phyloP scores from a whole-genome alignment of 1,140 invertebrate genomes.

The Anastrepha obliqua region DNA sequence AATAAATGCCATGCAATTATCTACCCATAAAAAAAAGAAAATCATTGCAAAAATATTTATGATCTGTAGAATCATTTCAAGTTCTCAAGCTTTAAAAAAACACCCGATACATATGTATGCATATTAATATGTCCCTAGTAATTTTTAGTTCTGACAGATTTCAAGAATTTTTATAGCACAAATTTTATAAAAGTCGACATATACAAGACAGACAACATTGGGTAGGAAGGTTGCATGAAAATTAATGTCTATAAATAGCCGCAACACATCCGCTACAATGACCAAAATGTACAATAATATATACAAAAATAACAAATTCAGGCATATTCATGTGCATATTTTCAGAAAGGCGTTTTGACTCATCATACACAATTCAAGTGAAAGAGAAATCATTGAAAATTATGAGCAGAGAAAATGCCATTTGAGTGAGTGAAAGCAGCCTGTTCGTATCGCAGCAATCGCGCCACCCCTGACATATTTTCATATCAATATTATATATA shows the following conservation, averaged over 20 bases:
- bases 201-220: background rate
- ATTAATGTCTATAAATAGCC: conserved; percentile 19
- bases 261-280: background rate
- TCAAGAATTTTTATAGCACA: conserved; percentile 1
- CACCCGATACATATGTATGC: background rate
- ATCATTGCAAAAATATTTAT: background rate
- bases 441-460: background rate
- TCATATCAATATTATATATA: too few species aligned
- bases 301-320: conserved; percentile 29
- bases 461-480: background rate
- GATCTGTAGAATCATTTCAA: too few species aligned
- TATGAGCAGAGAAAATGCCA: background rate
- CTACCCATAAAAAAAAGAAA: background rate
- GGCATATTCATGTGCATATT: background rate
- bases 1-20: too few species aligned
- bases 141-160: background rate
- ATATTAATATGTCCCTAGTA: background rate
- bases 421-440: background rate
- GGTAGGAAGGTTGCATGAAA: conserved; percentile 15
- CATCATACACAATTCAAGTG: background rate
- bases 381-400: conserved; percentile 27
- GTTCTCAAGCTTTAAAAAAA: too few species aligned
- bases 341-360: background rate
- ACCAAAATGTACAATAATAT: background rate
- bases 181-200: background rate